A percentile compares a stretch with the other conserved stretches of the same genome.
Conservation (phyloP, 1,140 invertebrate species). For the Ctenoplectra terminalis region DNA sequence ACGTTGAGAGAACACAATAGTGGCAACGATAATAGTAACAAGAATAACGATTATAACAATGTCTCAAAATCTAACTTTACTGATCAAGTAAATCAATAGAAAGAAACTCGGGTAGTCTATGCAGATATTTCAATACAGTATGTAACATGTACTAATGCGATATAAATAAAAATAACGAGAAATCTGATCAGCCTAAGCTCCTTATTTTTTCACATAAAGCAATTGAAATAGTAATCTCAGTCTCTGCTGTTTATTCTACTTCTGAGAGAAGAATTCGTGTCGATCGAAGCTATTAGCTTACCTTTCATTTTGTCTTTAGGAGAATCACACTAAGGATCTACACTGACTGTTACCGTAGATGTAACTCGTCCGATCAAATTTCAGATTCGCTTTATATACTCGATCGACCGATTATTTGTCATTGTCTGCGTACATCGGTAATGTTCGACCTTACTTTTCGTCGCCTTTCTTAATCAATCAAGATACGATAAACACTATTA, state of each 20-base stretch:
- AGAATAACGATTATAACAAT: too few species aligned
- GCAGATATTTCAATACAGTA: too few species aligned
- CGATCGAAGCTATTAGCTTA: constrained; percentile 21
- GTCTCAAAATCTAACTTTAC: too few species aligned
- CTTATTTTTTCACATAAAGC: too few species aligned
- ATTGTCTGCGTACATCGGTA: neutral
- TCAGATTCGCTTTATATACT: constrained; percentile 59
- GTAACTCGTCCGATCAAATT: constrained; percentile 6
- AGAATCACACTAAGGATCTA: neutral
- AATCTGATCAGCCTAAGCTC: too few species aligned
- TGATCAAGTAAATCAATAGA: too few species aligned
- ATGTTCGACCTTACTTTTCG: neutral
- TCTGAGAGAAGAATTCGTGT: neutral
- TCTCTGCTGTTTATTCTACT: neutral
- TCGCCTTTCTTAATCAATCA: constrained; percentile 25
- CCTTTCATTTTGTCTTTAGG: constrained; percentile 60
- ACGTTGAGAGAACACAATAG: too few species aligned
- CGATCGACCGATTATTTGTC: neutral
- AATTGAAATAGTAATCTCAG: neutral
- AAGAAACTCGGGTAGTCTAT: too few species aligned
- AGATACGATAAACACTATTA: constrained; percentile 17
- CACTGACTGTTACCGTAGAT: neutral
- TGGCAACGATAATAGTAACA: too few species aligned
- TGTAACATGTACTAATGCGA: too few species aligned
- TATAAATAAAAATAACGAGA: too few species aligned